Base-by-base conservation (phyloP, 2,113 vertebrate genomes). In the Odobenus rosmarus region DNA sequence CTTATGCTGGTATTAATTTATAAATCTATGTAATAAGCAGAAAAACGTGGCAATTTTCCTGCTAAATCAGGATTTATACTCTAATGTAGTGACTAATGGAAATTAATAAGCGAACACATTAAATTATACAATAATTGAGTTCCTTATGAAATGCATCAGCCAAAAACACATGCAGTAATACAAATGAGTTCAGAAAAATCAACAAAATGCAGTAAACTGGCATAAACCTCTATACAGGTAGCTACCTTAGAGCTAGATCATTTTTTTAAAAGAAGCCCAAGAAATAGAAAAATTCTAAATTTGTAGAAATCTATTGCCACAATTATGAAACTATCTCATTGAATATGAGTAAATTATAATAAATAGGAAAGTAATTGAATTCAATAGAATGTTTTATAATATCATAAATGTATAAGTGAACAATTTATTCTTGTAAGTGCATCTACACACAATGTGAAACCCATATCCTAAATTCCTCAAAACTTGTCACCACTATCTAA, bases 131-230 rank as follows among this genome's bases (percentile, higher is more conserved):
- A n/a, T 64, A 82, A n/a, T 36, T 77, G 23, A 88, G 16, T 61
- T 88, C 7, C 61, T 61, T 79, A 33, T 71, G 19, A 77, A 96
- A 46, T 69, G 12, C 2, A 53, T 86, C 9, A 62, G 7, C 23
- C 46, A 3, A 74, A 74, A 91, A 3, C 19, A 76, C 12, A 59
- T 23, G 28, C 57, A 59, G 49, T n/a, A 88, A 88, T n/a, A 76
- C 11, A 88, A 88, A 77, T 82, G 33, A 88, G 11, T 92, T 88
- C 59, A 88, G 51, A 83, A 83, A 93, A 95, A 84, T 39, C 11
- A 67, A 77, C 12, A 49, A 62, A 74, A 67, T 74, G 55, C 3
- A 82, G 77, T 51, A 46, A 81, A 28, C 36, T 81, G 19, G 0
- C 39, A 88, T 59, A 83, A 92, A 83, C n/a, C 19, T 24, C 64